Conservation (phyloP, 2,113 vertebrate species). For the Pagrus major region DNA sequence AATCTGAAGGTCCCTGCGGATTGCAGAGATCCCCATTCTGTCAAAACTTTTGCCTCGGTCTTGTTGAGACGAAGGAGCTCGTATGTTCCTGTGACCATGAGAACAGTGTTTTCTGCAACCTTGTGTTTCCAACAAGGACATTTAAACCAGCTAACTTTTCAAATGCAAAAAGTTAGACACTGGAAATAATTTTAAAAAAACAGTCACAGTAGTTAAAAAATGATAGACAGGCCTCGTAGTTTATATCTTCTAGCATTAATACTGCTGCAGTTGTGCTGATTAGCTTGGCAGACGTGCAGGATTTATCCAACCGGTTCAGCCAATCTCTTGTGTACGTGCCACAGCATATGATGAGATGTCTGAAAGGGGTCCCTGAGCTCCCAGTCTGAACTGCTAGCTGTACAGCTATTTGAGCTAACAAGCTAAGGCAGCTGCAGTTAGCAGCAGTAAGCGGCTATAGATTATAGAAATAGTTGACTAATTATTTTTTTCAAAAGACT, state of each 20-base stretch:
- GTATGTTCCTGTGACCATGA: constrained; percentile 18
- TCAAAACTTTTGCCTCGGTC: constrained; percentile 39
- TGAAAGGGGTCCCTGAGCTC: too few relatives aligned
- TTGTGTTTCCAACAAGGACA: constrained; percentile 9
- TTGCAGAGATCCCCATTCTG: constrained; percentile 58
- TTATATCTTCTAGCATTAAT: neutral
- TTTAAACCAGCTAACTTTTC: constrained; percentile 7
- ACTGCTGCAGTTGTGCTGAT: neutral
- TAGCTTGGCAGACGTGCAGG: neutral
- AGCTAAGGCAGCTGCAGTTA: too few relatives aligned
- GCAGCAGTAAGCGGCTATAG: too few relatives aligned
- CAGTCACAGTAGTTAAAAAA: neutral
- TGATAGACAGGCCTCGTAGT: too few relatives aligned
- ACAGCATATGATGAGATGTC: neutral
- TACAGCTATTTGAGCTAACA: too few relatives aligned
- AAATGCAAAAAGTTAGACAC: neutral
- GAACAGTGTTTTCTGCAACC: constrained; percentile 3
- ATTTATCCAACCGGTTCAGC: neutral
- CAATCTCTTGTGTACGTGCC: neutral
- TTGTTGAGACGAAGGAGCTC: constrained; percentile 13
- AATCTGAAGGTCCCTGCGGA: constrained; percentile 42
- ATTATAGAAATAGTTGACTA: too few relatives aligned
- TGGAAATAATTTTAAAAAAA: neutral
- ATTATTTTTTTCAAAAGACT: too few relatives aligned
- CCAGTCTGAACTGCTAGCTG: too few relatives aligned